Conservation (phyloP, 2,797 vertebrate species). For the Cyprinodon diabolis region DNA sequence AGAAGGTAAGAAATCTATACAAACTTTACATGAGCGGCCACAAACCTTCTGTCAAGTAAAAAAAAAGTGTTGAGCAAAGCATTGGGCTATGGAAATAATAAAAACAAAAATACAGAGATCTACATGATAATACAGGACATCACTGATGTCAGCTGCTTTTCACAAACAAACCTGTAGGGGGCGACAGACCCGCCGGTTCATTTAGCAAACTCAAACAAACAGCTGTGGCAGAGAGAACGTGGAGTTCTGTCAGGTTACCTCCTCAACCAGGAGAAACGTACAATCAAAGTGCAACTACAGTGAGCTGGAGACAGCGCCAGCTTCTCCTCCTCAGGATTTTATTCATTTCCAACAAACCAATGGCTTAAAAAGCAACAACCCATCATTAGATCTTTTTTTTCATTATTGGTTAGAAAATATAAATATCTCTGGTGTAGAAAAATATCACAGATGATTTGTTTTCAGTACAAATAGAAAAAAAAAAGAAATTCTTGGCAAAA, state of each 20-base stretch:
- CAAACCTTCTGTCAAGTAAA: slow-evolving; percentile 82
- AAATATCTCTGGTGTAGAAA: slow-evolving; percentile 87
- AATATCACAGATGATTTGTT: slow-evolving; percentile 78
- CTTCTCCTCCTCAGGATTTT: neutral
- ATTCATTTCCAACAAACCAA: slow-evolving; percentile 32
- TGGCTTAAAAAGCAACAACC: slow-evolving; percentile 61
- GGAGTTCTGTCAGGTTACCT: slow-evolving; percentile 54
- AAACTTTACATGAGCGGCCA: slow-evolving; percentile 90
- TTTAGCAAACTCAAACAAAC: slow-evolving; percentile 65
- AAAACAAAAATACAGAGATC: slow-evolving; percentile 90
- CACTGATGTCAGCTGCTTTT: slow-evolving; percentile 98
- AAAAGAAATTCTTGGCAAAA: slow-evolving; percentile 65
- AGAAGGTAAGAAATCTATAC: slow-evolving; percentile 95
- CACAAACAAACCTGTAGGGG: slow-evolving; percentile 87
- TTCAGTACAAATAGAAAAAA: slow-evolving; percentile 76
- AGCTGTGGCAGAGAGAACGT: slow-evolving; percentile 42
- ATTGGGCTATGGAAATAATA: slow-evolving; percentile 85
- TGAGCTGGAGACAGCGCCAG: slow-evolving; percentile 27
- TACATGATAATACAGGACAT: slow-evolving; percentile 93
- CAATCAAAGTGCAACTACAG: slow-evolving; percentile 78
- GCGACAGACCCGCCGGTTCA: slow-evolving; percentile 80
- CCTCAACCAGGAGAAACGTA: slow-evolving; percentile 48
- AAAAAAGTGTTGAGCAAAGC: slow-evolving; percentile 84
- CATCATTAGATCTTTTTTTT: slow-evolving; percentile 60
- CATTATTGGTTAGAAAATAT: slow-evolving; percentile 79